These are phyloP conservation scores for Macrosoma leucophasiata DNA, from an alignment of 2,888 invertebrate genomes.

Conservation along the genomic window DNA sequence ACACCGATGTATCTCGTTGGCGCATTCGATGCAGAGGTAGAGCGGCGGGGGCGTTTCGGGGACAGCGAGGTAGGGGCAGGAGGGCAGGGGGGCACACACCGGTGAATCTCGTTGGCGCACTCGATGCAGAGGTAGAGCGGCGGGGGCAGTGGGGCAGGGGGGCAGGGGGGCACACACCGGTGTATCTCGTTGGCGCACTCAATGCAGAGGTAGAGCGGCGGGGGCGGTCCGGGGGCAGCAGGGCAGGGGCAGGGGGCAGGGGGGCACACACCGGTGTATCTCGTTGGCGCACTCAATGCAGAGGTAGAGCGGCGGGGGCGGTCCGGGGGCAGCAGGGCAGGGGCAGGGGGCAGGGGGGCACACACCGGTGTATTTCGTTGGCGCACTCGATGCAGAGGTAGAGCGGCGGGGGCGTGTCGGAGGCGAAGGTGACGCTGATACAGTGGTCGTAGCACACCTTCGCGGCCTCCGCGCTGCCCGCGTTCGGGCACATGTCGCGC, in stretches of 20 bases:
- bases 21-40: slow-evolving; percentile 97
- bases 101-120: slow-evolving; percentile 93
- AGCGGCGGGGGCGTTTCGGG: slow-evolving; percentile 94
- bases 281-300: slow-evolving; percentile 98
- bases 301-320: slow-evolving; percentile 95
- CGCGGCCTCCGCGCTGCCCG: slow-evolving; percentile 89
- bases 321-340: slow-evolving; percentile 88
- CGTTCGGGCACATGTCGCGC: slow-evolving; percentile 92
- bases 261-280: slow-evolving; percentile 82
- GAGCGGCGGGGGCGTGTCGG: slow-evolving; percentile 93
- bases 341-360: too few species aligned
- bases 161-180: too few species aligned
- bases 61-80: too few species aligned
- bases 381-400: slow-evolving; percentile 98
- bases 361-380: slow-evolving; percentile 85
- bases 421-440: slow-evolving; percentile 90
- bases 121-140: slow-evolving; percentile 97
- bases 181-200: slow-evolving; percentile 96
- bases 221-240: slow-evolving; percentile 91
- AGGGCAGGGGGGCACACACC: too few species aligned
- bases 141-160: too few species aligned
- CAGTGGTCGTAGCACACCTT: slow-evolving; percentile 96
- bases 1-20: slow-evolving; percentile 87
- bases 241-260: too few species aligned
- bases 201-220: slow-evolving; percentile 96